These are phyloP conservation scores for Halcyon senegalensis DNA, from an alignment of 2,113 vertebrate species.

Conservation along the genomic window DNA sequence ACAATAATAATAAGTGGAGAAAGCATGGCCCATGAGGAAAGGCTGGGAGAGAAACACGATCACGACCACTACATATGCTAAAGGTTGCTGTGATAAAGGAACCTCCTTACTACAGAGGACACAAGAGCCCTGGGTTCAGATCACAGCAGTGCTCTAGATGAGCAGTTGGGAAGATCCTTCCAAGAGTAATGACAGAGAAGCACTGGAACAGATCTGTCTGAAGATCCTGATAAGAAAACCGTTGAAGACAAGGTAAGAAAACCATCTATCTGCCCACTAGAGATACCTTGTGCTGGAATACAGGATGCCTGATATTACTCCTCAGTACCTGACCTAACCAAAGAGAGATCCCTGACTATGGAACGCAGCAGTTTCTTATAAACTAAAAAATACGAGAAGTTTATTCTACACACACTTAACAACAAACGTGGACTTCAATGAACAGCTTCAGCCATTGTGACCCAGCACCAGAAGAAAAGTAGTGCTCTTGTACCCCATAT, in stretches of 20 bases:
- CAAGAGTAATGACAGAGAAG: background rate
- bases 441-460: background rate
- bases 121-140: background rate
- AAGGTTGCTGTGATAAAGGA: background rate
- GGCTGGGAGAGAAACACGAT: background rate
- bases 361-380: rapidly evolving
- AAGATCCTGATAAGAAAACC: background rate
- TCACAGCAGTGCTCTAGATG: background rate
- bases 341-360: background rate
- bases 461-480: background rate
- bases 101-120: background rate
- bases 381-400: background rate
- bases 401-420: too few species aligned
- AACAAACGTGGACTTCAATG: background rate
- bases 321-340: background rate
- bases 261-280: background rate
- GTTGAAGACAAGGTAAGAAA: too few species aligned
- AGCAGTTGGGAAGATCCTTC: background rate
- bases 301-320: background rate
- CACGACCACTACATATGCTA: background rate
- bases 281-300: background rate
- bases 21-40: background rate
- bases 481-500: background rate
- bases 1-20: background rate
- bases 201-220: background rate